Base-by-base conservation (phyloP, 1,140 invertebrate species). In the Trichonephila clavipes region DNA sequence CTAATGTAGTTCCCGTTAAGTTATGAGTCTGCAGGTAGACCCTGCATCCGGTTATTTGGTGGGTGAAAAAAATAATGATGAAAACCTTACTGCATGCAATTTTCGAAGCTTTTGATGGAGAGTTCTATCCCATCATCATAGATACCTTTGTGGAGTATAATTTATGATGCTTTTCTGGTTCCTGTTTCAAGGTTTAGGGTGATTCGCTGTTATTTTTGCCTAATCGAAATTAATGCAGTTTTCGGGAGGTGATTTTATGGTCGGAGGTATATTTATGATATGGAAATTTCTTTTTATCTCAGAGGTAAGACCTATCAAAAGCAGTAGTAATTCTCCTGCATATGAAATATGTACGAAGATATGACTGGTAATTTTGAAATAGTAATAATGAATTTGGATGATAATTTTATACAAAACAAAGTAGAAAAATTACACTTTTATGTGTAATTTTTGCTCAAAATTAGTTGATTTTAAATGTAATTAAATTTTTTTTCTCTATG, bases 1-100 rank as follows among this genome's bases (percentile, higher is more conserved):
- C 83, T 85, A 85, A 85, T 85, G 58, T 12, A 24, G 83, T 77
- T 85, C 83, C 83, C 58, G 83, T 85, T 77, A 85, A 85, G 58
- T 85, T 85, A 85, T 85, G 83, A n/a, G 44, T 59, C 24, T 61
- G 51, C 44, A 59, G 83, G 83, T 59, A 59, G 83, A 59, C 44
- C 28, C 24, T 77, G 58, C 58, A 85, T 85, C 83, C 83, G 58
- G 83, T 85, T 61, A 61, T 85, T 85, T 59, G 6, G 83, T 59
- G 44, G 18, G 44, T 8, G n/a, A 85, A 28, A 59, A 85, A 61
- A 58, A 59, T 24, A 85, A 85, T 85, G n/a, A 24, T n/a, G 24
- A 85, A 61, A 77, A 51, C 51, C 28, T 28, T 3, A 77, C 34
- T 24, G 72, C 72, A 40, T 77, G 72, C 34, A 77, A 77, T 77